Base-by-base conservation (phyloP, 2,113 vertebrate species). In the Bos indicus region DNA sequence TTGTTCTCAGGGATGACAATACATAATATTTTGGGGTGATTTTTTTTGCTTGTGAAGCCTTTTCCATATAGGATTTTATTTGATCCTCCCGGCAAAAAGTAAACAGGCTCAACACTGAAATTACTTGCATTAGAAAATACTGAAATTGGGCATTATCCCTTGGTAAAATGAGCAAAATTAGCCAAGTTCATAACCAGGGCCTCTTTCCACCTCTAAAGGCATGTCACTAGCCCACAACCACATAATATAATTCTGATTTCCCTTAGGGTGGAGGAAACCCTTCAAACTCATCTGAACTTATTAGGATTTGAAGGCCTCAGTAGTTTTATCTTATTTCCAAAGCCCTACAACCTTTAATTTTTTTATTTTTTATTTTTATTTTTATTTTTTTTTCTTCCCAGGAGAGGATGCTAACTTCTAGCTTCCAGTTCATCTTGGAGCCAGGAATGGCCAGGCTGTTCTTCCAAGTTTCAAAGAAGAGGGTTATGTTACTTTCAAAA, bases 401-500 rank as follows among this genome's bases (percentile, higher is more conserved):
- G 25, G 26, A 83, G 26, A 81, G n/a, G 78, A 57, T 23, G 21
- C 28, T 67, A 51, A 89, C 23, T 87, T 92, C 40, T 43, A 78
- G 67, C 28, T 96, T 89, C 90, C 64, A 52, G 87, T 52, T 97
- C 80, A 71, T 92, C 83, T 89, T 57, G 78, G 30, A 51, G 52
- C 30, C 84, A 95, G 59, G 56, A 96, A 93, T 83, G 88, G 84
- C 67, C 90, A 97, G 43, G 16, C 52, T 95, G 40, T 89, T 93
- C 80, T 95, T 82, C 62, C 17, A 82, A 93, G 83, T 97, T 97
- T 67, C 62, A 90, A 80, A 90, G 82, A 94, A 51, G 26, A 96
- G 16, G 40, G 36, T 93, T 54, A 46, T 71, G 40, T 83, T 97
- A 92, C 43, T 95, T 96, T 97, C 90, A 95, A 95, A 40, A 92